Base-by-base conservation (phyloP, 1,140 invertebrate genomes). In the Calliphora vicina region DNA sequence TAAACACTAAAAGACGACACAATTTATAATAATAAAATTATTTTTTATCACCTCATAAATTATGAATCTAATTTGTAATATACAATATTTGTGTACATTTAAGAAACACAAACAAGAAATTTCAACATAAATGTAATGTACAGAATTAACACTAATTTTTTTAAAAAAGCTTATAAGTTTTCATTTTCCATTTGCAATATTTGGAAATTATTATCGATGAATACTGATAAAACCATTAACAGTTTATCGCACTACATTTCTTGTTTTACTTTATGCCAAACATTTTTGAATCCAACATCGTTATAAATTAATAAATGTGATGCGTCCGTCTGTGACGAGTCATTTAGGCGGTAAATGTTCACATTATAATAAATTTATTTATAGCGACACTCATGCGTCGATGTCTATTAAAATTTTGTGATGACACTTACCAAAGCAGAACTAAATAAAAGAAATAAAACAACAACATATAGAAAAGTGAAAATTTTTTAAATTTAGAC, bases 391-490 rank as follows among this genome's bases (percentile, higher is more conserved):
- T 76, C 73, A 76, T 35, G 73, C 73, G 73, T 76, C 73, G 73
- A 76, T 76, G 73, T 42, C 73, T 76, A 76, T 76, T 76, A 76
- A 42, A 76, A 76, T 42, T 76, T 42, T 76, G 73, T 76, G 73
- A 76, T 76, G 73, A 76, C 29, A 76, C 29, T 76, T 42, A 76
- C 5, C 73, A 20, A 76, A 29, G 26, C 72, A 73, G 25, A 73
- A 27, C 26, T 57, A 57, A 35, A 35, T 17, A 6, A 50, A 50
- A 50, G 15, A 50, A 50, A 15, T n/a, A 50, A 50, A 45, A 2
- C 1, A 13, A 50, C 12, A 50, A 13, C 8, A 50, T 15, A 50
- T 15, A 50, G 12, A 50, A 50, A 50, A 50, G 17, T 50, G 61
- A 23, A n/a, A 23, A 67, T 67, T 23, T 57, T 57, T 42, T 76